Percentiles rank a stretch among this genome's conserved stretches.
Conservation (phyloP, 1,140 invertebrate species). For the Eumaeus atala region DNA sequence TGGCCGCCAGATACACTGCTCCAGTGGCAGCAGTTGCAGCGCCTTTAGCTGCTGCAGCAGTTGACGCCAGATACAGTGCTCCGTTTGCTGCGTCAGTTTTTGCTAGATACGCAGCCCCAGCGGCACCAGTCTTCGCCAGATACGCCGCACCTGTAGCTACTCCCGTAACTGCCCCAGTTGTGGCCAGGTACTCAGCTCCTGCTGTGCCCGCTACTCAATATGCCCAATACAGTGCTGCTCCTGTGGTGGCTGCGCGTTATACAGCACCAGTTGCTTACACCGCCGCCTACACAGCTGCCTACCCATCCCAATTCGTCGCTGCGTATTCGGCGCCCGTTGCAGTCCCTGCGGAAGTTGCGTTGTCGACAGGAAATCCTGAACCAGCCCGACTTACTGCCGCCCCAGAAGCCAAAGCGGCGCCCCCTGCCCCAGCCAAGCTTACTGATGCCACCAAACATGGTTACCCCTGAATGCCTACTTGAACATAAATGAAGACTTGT, state of each 20-base stretch:
- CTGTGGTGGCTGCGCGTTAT: background rate
- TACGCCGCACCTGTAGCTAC: slow-evolving; percentile 8
- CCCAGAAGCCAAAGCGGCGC: slow-evolving; percentile 3
- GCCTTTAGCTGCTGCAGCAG: background rate
- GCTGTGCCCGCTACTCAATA: background rate
- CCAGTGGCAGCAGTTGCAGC: background rate
- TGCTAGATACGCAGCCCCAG: slow-evolving; percentile 15
- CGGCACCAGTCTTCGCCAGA: background rate
- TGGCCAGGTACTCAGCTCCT: slow-evolving; percentile 15
- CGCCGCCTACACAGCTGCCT: slow-evolving; percentile 28
- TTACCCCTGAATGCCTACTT: slow-evolving; percentile 28
- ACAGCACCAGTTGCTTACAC: slow-evolving; percentile 23
- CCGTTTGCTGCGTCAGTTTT: slow-evolving; percentile 18
- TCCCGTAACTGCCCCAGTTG: slow-evolving; percentile 4
- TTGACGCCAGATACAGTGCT: slow-evolving; percentile 8
- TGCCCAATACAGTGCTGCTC: background rate
- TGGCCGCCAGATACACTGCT: slow-evolving; percentile 16
- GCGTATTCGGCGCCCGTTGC: slow-evolving; percentile 22
- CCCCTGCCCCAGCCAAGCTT: slow-evolving; percentile 42
- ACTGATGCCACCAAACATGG: slow-evolving; percentile 41
- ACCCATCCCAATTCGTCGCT: slow-evolving; percentile 29
- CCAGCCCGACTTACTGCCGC: slow-evolving; percentile 28
- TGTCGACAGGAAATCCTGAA: background rate
- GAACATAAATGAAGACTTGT: slow-evolving; percentile 45
- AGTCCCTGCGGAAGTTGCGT: slow-evolving; percentile 18